These are phyloP conservation scores for Belgica antarctica DNA, from an alignment of 2,888 invertebrate genomes.

Conservation along the genomic window DNA sequence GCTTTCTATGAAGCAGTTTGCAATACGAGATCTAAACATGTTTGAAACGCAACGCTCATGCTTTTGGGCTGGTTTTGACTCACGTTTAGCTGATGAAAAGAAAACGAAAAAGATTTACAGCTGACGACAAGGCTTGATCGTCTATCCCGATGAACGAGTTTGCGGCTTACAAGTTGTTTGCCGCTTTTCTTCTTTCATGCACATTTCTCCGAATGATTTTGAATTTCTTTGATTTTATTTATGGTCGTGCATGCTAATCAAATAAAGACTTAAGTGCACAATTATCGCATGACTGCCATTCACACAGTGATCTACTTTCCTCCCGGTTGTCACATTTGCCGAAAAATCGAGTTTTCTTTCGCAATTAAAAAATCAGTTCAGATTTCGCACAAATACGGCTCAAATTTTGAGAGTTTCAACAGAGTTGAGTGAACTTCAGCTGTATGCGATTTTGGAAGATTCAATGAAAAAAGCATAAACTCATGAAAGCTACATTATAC, in stretches of 20 bases:
- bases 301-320: constrained; percentile 13
- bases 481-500: constrained; percentile 28
- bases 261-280: background rate
- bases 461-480: constrained; percentile 10
- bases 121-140: background rate
- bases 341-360: background rate
- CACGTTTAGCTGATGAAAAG: background rate
- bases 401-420: background rate
- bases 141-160: background rate
- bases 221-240: background rate
- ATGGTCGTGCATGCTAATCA: background rate
- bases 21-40: background rate
- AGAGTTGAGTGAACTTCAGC: constrained; percentile 1
- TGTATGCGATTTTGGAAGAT: constrained; percentile 24
- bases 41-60: background rate
- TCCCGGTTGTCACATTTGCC: background rate
- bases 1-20: constrained; percentile 12
- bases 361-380: background rate
- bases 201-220: background rate
- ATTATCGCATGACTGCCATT: background rate
- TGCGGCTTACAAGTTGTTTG: constrained; percentile 1
- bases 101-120: background rate
- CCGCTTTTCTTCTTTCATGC: background rate
- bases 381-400: no score
- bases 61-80: background rate